Base-by-base conservation (phyloP, 2,797 vertebrate genomes). In the Tolypeutes matacus region DNA sequence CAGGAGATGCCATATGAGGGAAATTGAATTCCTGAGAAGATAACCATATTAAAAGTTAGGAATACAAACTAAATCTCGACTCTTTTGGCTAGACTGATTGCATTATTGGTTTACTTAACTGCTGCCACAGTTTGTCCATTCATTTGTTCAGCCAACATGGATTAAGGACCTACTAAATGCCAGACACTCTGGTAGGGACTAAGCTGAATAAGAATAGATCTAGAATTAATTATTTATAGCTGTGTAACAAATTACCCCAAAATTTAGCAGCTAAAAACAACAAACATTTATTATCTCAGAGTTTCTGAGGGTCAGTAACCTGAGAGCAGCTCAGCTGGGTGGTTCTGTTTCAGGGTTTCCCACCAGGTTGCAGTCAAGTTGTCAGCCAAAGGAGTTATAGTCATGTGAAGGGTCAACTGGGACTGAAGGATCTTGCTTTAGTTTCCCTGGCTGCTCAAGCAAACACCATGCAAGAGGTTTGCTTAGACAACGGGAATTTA, bases 1-100 rank as follows among this genome's bases (percentile, higher is more conserved):
- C 31, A 83, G 9, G 27, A 90, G 81, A 75, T 5, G 4, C n/a
- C 72, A 34, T 7, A 42, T 58, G 60, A 92, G 46, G 87, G 53
- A 93, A 85, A 51, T 10, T n/a, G 21, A 81, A 81, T 75, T 92
- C 85, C 49, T 72, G 27, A 86, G 58, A 89, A 17, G 31, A 62
- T 60, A 67, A 86, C 23, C 58, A 60, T 34, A 34, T 67, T 80
- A 46, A 39, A 86, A 75, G 2, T 70, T 86, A 39, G 21, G 21
- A 70, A 70, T 23, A 70, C 23, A 95, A 76, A 46, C 67, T 46
- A 89, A 70, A 93, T 84, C 21, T 93, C 46, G 65, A 64, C 46
- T 77, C 72, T 51, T 53, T 51, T 53, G 31, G 36, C 31, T 15
- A 36, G 56, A 29, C 49, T 72, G 36, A 75, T 25, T 36, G 14